These are phyloP conservation scores for Malacosoma neustria DNA, from an alignment of 2,888 invertebrate species.

Conservation along the genomic window DNA sequence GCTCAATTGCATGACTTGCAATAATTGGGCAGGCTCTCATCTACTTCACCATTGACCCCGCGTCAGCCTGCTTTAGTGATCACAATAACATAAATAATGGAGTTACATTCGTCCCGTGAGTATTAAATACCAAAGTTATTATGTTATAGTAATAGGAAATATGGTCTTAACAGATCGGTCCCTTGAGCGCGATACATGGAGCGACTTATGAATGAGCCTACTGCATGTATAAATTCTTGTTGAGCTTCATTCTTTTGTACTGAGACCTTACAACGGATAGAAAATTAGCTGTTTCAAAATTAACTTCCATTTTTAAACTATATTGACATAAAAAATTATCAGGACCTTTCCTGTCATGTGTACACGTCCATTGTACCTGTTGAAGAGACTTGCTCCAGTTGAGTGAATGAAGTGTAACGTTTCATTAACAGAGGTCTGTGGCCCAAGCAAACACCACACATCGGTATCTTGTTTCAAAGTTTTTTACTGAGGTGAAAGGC, in stretches of 20 bases:
- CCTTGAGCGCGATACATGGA: slow-evolving; percentile 35
- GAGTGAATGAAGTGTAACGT: slow-evolving; percentile 59
- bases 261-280: neutral
- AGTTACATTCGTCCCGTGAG: slow-evolving; percentile 53
- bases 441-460: slow-evolving; percentile 45
- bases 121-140: slow-evolving; percentile 34
- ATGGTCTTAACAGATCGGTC: slow-evolving; percentile 50
- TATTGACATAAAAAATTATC: neutral
- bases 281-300: neutral
- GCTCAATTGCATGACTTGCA: slow-evolving; percentile 66
- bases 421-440: slow-evolving; percentile 52
- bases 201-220: slow-evolving; percentile 25
- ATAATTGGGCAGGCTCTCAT: slow-evolving; percentile 60
- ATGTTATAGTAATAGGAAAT: slow-evolving; percentile 37
- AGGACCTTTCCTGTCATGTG: slow-evolving; percentile 8
- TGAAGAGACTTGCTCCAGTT: slow-evolving; percentile 40
- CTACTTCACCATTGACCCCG: slow-evolving; percentile 68
- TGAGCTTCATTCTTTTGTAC: neutral
- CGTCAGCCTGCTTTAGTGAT: slow-evolving; percentile 42
- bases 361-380: slow-evolving; percentile 22
- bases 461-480: slow-evolving; percentile 61
- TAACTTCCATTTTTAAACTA: neutral
- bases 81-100: slow-evolving; percentile 64
- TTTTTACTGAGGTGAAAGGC: slow-evolving; percentile 58
- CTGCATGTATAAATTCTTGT: neutral